These are phyloP conservation scores for Gymnothorax reevesii DNA, from an alignment of 2,797 vertebrate species.

Conservation along the genomic window DNA sequence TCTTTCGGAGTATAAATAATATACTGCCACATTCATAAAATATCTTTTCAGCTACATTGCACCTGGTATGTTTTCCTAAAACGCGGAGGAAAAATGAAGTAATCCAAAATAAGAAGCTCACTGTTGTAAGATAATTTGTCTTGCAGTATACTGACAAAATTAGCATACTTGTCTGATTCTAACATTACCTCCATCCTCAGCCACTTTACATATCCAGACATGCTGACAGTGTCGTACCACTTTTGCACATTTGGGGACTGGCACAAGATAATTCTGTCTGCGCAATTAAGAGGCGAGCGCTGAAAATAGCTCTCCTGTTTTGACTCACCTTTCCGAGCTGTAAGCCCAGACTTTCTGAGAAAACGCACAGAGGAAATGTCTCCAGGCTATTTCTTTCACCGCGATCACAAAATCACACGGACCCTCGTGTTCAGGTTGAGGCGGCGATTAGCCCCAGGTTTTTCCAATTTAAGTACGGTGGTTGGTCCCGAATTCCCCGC, in stretches of 20 bases:
- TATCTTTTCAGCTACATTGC: background rate
- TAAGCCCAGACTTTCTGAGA: background rate
- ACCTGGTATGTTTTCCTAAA: background rate
- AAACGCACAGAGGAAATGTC: background rate
- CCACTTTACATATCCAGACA: background rate
- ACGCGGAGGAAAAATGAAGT: background rate
- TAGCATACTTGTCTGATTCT: background rate
- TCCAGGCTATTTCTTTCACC: slow-evolving; percentile 1
- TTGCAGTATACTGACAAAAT: background rate
- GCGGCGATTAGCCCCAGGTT: slow-evolving; percentile 22
- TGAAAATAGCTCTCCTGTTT: slow-evolving; percentile 2
- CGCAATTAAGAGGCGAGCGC: slow-evolving; percentile 12
- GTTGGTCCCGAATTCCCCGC: slow-evolving; percentile 7
- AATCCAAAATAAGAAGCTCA: background rate
- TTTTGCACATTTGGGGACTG: background rate
- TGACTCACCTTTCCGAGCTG: slow-evolving; percentile 29
- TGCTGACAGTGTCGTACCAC: background rate
- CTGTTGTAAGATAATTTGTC: background rate
- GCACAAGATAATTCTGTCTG: slow-evolving; percentile 20
- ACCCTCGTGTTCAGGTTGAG: background rate
- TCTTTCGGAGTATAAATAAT: background rate
- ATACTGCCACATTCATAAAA: background rate
- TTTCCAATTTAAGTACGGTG: background rate
- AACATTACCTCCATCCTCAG: background rate
- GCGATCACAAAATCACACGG: background rate